These are phyloP conservation scores for Cepphus grylle DNA, from an alignment of 2,113 vertebrate species.

Conservation along the genomic window DNA sequence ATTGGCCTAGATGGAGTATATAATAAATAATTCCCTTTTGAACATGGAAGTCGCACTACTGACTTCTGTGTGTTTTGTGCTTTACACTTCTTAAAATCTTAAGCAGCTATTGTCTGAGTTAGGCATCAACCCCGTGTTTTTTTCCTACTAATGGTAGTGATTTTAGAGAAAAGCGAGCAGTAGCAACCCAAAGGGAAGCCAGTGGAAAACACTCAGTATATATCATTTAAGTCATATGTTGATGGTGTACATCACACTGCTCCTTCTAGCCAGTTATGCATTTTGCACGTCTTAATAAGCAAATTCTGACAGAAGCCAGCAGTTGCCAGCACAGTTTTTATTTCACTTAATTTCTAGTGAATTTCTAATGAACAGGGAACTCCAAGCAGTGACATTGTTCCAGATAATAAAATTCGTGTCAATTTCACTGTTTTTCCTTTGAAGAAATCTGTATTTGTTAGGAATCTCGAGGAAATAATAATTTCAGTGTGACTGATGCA, in stretches of 20 bases:
- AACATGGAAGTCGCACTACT: not conserved
- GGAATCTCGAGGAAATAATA: slow-evolving; percentile 3
- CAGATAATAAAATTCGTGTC: not conserved
- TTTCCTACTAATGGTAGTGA: not conserved
- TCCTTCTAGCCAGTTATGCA: not conserved
- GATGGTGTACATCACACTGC: not conserved
- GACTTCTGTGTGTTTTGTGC: not conserved
- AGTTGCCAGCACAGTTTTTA: not conserved
- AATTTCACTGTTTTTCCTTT: not conserved
- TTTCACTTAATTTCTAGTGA: not conserved
- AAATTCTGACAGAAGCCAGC: not conserved
- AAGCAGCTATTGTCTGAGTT: not conserved
- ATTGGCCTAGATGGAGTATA: not conserved
- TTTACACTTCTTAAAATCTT: not conserved
- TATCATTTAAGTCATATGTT: not conserved
- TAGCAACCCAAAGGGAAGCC: not conserved
- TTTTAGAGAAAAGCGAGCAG: not conserved
- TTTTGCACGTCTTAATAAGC: not conserved
- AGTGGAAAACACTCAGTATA: not conserved
- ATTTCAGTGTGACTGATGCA: not conserved
- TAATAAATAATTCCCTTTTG: not conserved
- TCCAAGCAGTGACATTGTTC: not conserved
- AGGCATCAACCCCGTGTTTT: not conserved
- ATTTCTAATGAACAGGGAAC: not conserved
- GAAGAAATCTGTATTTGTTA: not conserved